phyloP scores from a whole-genome alignment of 2,113 vertebrate species.

The Chionomys nivalis region DNA sequence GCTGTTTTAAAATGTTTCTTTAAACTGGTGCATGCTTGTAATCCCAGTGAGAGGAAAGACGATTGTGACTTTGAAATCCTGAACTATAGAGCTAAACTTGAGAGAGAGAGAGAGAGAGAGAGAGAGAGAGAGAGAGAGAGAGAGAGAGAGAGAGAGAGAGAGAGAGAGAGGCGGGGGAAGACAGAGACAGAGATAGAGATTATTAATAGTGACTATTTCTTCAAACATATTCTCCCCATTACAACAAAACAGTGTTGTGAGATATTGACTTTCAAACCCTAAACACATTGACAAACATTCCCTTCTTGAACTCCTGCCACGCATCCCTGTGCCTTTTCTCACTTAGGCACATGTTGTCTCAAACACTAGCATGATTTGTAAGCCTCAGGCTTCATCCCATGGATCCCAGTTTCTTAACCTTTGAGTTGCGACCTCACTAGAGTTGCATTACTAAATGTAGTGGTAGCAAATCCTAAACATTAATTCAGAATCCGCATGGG shows the following conservation, averaged over 20 bases:
- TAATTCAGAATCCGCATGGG: neutral
- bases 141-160: no score
- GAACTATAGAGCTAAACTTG: neutral
- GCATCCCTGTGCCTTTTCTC: neutral
- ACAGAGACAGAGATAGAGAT: neutral
- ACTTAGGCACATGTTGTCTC: neutral
- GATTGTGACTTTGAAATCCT: neutral
- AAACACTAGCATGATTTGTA: neutral
- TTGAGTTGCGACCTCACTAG: neutral
- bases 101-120: neutral
- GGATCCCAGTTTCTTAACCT: neutral
- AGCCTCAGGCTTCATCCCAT: neutral
- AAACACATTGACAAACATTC: neutral
- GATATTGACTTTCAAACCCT: neutral
- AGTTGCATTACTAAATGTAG: neutral
- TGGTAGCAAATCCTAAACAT: neutral
- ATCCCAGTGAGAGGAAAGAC: neutral
- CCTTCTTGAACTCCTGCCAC: neutral
- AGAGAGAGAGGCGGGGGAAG: neutral
- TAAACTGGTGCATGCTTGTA: neutral
- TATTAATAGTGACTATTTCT: conserved; percentile 27
- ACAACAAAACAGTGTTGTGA: neutral
- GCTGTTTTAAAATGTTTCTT: neutral
- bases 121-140: neutral
- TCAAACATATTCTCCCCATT: neutral